Evolutionary conservation across 1,140 invertebrate genomes (phyloP).

Genomic region (Trialeurodes vaporariorum): DNA sequence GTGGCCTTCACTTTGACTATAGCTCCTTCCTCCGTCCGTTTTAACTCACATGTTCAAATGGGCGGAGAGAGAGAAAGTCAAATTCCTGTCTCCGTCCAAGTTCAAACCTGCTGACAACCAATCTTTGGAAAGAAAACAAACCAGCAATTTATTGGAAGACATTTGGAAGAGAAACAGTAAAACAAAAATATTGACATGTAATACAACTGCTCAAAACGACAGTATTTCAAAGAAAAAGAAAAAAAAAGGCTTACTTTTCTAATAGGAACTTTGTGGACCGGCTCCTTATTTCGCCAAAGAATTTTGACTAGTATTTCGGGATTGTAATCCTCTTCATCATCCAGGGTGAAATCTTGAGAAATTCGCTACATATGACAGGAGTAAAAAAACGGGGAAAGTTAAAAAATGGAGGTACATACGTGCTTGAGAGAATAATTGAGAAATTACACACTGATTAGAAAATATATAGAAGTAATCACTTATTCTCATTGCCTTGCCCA

Average conservation of each 20-base stretch:
- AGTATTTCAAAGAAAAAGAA: not conserved
- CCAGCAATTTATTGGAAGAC: not conserved
- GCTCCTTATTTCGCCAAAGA: not conserved
- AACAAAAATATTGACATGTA: not conserved
- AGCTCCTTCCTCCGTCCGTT: too few species aligned
- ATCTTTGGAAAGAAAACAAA: too few species aligned
- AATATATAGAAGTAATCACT: too few species aligned
- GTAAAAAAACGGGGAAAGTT: too few species aligned
- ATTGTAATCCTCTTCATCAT: not conserved
- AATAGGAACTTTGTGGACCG: not conserved
- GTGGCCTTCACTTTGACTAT: too few species aligned
- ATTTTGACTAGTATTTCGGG: not conserved
- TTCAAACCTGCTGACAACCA: not conserved
- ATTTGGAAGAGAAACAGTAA: too few species aligned
- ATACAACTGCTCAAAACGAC: not conserved
- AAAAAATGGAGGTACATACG: too few species aligned
- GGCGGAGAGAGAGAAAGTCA: too few species aligned
- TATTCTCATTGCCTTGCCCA: too few species aligned
- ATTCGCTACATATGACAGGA: not conserved
- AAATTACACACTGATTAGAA: too few species aligned
- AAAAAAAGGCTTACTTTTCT: not conserved
- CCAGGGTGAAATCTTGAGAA: not conserved
- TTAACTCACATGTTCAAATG: too few species aligned
- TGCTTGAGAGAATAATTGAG: too few species aligned
- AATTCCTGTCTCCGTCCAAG: not conserved